Percentiles rank a stretch among this genome's conserved stretches.
Conservation (phyloP, 1,140 invertebrate genomes). For the Adelges cooleyi region DNA sequence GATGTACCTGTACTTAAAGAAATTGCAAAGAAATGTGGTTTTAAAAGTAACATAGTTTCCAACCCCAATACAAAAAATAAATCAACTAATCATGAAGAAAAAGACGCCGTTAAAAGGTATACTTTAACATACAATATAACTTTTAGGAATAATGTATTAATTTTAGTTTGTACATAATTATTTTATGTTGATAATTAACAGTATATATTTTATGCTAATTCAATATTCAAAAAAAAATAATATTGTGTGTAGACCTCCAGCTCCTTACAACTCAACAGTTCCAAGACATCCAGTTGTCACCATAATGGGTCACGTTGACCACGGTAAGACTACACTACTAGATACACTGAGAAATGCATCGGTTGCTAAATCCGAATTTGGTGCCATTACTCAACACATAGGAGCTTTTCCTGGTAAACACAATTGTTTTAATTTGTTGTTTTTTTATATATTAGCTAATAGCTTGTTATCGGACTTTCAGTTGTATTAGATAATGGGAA, state of each 20-base stretch:
- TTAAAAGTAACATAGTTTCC: constrained; percentile 44
- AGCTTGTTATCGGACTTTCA: not conserved
- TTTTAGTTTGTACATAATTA: not conserved
- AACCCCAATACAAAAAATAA: constrained; percentile 38
- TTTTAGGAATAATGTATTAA: not conserved
- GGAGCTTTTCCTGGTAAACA: constrained; percentile 79
- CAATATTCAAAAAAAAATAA: too few relatives aligned
- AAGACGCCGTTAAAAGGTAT: constrained; percentile 32
- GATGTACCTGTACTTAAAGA: constrained; percentile 49
- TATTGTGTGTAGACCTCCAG: constrained; percentile 44
- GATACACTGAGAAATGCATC: constrained; percentile 77
- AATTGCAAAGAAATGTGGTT: constrained; percentile 52
- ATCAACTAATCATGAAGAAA: constrained; percentile 38
- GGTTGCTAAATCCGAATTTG: constrained; percentile 85
- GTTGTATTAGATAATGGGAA: constrained; percentile 11
- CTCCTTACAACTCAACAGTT: constrained; percentile 47
- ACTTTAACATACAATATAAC: not conserved
- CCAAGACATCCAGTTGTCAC: constrained; percentile 81
- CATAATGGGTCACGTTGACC: constrained; percentile 99
- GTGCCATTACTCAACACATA: constrained; percentile 99
- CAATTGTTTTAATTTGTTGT: not conserved
- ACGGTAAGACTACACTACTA: constrained; percentile 95
- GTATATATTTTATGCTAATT: too few relatives aligned
- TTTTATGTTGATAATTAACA: constrained; percentile 34
- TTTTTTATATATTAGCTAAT: not conserved